phyloP scores from a whole-genome alignment of 2,113 vertebrate species.

The Ranitomeya variabilis region DNA sequence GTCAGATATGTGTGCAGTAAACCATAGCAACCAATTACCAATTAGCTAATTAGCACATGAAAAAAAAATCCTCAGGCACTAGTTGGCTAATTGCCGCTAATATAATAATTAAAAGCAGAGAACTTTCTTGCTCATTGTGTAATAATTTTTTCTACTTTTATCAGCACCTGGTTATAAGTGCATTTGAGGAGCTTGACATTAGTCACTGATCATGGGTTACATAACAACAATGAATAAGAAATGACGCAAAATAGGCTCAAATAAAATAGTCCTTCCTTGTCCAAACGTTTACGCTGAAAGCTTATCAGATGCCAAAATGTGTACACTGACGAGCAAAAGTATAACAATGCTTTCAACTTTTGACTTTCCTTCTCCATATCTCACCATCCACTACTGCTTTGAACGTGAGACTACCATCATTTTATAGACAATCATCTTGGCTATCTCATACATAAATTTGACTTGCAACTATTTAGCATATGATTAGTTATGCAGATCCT shows the following conservation, averaged over 20 bases:
- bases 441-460: too few relatives aligned
- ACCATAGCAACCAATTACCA: slow-evolving; percentile 25
- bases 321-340: background rate
- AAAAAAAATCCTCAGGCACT: background rate
- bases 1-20: background rate
- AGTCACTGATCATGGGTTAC: background rate
- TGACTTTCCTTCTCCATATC: too few relatives aligned
- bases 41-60: slow-evolving; percentile 8
- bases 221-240: background rate
- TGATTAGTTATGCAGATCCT: too few relatives aligned
- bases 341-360: too few relatives aligned
- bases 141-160: background rate
- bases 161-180: background rate
- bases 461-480: too few relatives aligned
- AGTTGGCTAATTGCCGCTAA: background rate
- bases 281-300: too few relatives aligned
- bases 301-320: background rate
- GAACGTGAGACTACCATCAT: too few relatives aligned
- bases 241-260: background rate
- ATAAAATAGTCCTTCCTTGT: background rate
- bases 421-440: too few relatives aligned
- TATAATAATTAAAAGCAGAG: slow-evolving; percentile 8
- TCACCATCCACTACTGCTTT: too few relatives aligned
- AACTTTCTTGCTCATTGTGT: slow-evolving; percentile 2
- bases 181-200: background rate